A percentile compares a stretch with the other conserved stretches of the same genome.
Evolutionary conservation across 2,797 vertebrate genomes (phyloP).

Genomic region (Gymnoscopelus braueri): DNA sequence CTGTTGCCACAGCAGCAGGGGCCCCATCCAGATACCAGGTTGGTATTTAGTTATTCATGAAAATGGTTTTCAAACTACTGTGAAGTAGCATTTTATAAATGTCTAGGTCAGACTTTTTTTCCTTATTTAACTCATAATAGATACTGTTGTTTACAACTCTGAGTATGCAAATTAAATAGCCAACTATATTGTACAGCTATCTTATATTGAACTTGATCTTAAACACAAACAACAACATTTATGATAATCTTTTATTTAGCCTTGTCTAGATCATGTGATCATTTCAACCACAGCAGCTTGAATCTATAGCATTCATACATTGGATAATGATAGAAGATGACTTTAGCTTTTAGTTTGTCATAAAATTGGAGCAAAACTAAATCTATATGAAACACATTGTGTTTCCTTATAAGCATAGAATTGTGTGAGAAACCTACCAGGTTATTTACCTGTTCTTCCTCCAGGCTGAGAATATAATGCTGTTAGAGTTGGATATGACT

Average conservation of each 20-base stretch:
- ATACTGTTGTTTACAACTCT: background rate
- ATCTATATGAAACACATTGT: too few relatives aligned
- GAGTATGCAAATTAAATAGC: background rate
- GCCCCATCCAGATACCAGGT: conserved; percentile 92
- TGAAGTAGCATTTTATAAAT: background rate
- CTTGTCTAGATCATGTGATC: too few relatives aligned
- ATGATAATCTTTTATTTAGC: too few relatives aligned
- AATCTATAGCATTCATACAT: too few relatives aligned
- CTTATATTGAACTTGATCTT: background rate
- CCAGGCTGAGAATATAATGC: conserved; percentile 96
- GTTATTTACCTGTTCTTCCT: background rate
- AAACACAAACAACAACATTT: too few relatives aligned
- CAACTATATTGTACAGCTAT: background rate
- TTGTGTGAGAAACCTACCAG: too few relatives aligned
- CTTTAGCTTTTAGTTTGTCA: too few relatives aligned
- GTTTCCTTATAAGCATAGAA: too few relatives aligned
- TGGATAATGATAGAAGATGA: too few relatives aligned
- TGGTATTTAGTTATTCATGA: conserved; percentile 44
- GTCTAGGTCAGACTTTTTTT: background rate
- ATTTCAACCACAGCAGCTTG: too few relatives aligned
- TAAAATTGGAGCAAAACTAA: too few relatives aligned
- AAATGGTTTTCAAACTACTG: conserved; percentile 18
- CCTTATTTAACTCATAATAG: background rate
- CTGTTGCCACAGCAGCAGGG: conserved; percentile 90
- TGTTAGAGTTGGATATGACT: conserved; percentile 93